phyloP scores from a whole-genome alignment of 2,113 vertebrate species.

The Urocitellus parryii region DNA sequence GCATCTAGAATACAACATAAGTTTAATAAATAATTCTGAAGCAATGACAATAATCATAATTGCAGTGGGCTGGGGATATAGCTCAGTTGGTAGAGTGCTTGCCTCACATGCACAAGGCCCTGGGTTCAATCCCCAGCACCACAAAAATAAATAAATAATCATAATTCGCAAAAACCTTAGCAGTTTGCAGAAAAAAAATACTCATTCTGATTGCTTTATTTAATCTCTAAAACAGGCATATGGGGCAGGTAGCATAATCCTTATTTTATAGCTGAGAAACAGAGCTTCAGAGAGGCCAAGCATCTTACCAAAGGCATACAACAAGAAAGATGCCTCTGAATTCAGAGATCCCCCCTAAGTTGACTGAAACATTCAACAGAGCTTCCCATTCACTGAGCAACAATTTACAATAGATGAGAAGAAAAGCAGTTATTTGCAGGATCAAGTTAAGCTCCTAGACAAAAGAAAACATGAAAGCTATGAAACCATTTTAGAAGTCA shows the following conservation, averaged over 20 bases:
- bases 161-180: background rate
- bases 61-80: background rate
- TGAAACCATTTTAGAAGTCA: constrained; percentile 23
- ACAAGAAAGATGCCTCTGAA: background rate
- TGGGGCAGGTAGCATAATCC: background rate
- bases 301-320: background rate
- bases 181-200: background rate
- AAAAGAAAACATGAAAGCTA: background rate
- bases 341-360: background rate
- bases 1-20: background rate
- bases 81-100: too few species aligned
- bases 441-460: background rate
- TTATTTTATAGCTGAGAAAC: constrained; percentile 20
- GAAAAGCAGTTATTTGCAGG: constrained; percentile 1
- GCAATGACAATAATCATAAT: background rate
- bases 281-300: background rate
- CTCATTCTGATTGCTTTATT: background rate
- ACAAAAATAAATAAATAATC: too few species aligned
- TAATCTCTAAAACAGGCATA: background rate
- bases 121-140: too few species aligned
- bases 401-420: background rate
- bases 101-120: too few species aligned
- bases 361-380: background rate
- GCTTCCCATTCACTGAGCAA: background rate
- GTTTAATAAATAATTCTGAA: constrained; percentile 14